These are phyloP conservation scores for Oscheius onirici DNA, from an alignment of 2,888 invertebrate genomes.

Conservation along the genomic window DNA sequence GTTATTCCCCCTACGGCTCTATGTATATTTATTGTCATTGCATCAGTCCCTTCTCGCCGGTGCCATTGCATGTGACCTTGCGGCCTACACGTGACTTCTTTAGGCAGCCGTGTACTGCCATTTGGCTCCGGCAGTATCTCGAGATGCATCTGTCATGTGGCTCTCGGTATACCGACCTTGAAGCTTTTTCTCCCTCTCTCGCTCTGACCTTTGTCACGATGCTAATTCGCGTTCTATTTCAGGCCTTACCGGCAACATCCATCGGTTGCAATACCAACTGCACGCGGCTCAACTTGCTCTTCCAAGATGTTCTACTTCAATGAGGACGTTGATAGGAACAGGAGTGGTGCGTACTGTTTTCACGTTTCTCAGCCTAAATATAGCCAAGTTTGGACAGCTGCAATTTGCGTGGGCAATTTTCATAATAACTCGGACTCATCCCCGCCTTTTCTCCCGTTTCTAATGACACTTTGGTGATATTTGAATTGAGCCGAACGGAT, in stretches of 20 bases:
- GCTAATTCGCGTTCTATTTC: not conserved
- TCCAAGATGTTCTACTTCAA: constrained; percentile 36
- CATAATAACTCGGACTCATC: too few species aligned
- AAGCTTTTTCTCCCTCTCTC: not conserved
- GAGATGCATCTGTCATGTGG: constrained; percentile 1
- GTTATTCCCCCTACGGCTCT: too few species aligned
- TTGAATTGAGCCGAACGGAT: too few species aligned
- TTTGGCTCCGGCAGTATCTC: not conserved
- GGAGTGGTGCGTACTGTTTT: not conserved
- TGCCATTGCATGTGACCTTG: constrained; percentile 24
- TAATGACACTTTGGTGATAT: too few species aligned
- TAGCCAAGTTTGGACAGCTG: too few species aligned
- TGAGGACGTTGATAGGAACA: constrained; percentile 20
- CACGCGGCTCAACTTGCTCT: constrained; percentile 35
- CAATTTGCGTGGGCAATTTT: too few species aligned
- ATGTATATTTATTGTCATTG: too few species aligned
- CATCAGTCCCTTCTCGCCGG: too few species aligned
- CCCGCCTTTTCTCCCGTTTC: too few species aligned
- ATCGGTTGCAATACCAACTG: constrained; percentile 34
- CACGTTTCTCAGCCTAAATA: too few species aligned
- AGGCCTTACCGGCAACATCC: constrained; percentile 35
- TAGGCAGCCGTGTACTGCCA: constrained; percentile 19
- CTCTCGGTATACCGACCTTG: not conserved
- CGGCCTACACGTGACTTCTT: constrained; percentile 14
- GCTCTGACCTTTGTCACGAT: not conserved